phyloP scores from a whole-genome alignment of 2,113 vertebrate species.

The Raphicerus campestris region DNA sequence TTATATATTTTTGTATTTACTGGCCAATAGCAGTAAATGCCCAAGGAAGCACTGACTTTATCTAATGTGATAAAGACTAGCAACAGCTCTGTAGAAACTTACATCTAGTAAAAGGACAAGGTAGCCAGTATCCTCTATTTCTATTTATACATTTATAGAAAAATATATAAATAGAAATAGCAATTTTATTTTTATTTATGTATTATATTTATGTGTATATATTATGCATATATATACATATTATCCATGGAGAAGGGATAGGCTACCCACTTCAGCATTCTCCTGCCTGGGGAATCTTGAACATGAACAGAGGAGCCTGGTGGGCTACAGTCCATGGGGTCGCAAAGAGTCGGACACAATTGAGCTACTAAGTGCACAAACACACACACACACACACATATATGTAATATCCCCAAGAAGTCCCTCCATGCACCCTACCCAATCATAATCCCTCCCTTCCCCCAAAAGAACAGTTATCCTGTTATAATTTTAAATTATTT shows the following conservation, averaged over 20 bases:
- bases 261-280: not conserved
- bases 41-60: not conserved
- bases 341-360: rapidly evolving
- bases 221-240: not conserved
- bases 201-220: not conserved
- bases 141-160: not conserved
- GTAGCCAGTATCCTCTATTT: not conserved
- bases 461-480: not conserved
- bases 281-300: not conserved
- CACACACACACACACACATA: not conserved
- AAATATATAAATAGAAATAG: not conserved
- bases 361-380: not conserved
- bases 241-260: not conserved
- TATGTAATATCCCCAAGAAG: not conserved
- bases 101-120: not conserved
- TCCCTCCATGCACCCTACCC: not conserved
- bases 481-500: not conserved
- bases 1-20: not conserved
- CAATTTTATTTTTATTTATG: not conserved
- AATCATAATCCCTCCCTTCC: not conserved
- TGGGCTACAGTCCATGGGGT: not conserved
- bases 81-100: not conserved
- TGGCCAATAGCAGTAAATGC: not conserved
- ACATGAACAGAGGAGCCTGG: not conserved
- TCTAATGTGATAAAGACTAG: not conserved